Evolutionary conservation across 1,140 invertebrate genomes (phyloP).

Genomic region (Babylonia areolata): DNA sequence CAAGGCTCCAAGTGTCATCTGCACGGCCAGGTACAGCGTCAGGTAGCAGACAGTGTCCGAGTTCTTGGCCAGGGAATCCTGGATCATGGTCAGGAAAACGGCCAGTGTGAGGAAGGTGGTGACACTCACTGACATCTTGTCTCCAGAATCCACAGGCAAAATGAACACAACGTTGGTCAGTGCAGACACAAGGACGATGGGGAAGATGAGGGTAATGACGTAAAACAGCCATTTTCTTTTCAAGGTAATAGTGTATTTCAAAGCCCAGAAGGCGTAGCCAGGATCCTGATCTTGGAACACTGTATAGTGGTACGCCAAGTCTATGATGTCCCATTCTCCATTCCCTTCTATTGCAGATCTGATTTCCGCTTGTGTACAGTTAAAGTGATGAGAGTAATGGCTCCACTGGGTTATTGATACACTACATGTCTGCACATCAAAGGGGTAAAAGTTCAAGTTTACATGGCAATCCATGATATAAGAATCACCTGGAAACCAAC

Average conservation of each 20-base stretch:
- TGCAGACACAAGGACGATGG: constrained; percentile 38
- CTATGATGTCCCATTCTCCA: background rate
- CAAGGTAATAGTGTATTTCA: constrained; percentile 28
- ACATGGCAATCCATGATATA: constrained; percentile 83
- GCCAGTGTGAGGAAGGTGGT: constrained; percentile 47
- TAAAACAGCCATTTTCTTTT: constrained; percentile 26
- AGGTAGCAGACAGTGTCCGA: constrained; percentile 44
- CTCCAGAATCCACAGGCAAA: constrained; percentile 45
- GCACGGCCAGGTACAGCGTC: constrained; percentile 38
- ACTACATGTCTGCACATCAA: constrained; percentile 94
- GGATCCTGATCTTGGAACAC: background rate
- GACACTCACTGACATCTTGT: constrained; percentile 45
- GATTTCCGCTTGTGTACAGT: background rate
- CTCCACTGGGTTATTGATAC: constrained; percentile 99
- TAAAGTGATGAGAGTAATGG: constrained; percentile 77
- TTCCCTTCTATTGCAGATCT: background rate
- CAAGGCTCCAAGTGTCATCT: constrained; percentile 35
- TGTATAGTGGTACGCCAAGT: background rate
- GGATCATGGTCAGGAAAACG: constrained; percentile 47
- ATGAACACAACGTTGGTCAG: constrained; percentile 44
- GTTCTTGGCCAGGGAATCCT: constrained; percentile 38
- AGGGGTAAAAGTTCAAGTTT: constrained; percentile 84
- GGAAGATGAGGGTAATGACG: constrained; percentile 39
- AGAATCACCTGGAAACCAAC: constrained; percentile 13
- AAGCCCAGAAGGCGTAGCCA: background rate